Evolutionary conservation across 1,140 invertebrate genomes (phyloP), one percentile per base, ranked within the genome.

Genomic region (Brachionus plicatilis): DNA sequence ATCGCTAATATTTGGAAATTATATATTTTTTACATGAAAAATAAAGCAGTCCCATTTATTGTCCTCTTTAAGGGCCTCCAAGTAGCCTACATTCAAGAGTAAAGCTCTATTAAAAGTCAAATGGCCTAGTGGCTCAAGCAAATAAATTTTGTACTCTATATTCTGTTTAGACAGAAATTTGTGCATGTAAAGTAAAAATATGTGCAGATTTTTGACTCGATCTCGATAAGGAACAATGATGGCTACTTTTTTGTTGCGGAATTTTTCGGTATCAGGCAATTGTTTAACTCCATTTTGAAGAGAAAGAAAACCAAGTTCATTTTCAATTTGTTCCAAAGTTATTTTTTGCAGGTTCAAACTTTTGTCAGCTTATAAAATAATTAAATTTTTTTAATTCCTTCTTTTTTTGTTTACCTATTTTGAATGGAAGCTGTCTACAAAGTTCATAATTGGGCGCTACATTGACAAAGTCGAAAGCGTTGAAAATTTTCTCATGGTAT

Each of bases 21-120:
- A 37, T 3, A 37, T 4, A 37, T 37, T 2, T 37, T 37, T 7
- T 75, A 75, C 60, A 29, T 82, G 82, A 82, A 84, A 76, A 75
- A 60, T 29, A 53, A 47, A 84, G 47, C 75, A 83, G 66, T 56
- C 72, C 56, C 33, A 84, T 9, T 33, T 50, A 45, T 92, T 90
- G 56, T 92, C 92, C 47, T 93, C 90, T 88, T 94, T 94, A 85
- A 93, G 89, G 1, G 95, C 94, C 90, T 97, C 96, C 53, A 92
- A 91, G 89, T 93, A 97, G 6, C 96, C 96, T 14, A 97, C 93
- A 90, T 98, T 98, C 93, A 98, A 94, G 65, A 98, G 91, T 91
- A 94, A 94, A 1, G 95, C 96, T 80, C 95, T 92, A 89, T 98
- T 98, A 88, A 98, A 98, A 12, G 92, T 91, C 56, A 66, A 29